Percentiles rank a stretch among this genome's conserved stretches.
Evolutionary conservation across 2,113 vertebrate species (phyloP).

Genomic region (Ancistrus triradiatus): DNA sequence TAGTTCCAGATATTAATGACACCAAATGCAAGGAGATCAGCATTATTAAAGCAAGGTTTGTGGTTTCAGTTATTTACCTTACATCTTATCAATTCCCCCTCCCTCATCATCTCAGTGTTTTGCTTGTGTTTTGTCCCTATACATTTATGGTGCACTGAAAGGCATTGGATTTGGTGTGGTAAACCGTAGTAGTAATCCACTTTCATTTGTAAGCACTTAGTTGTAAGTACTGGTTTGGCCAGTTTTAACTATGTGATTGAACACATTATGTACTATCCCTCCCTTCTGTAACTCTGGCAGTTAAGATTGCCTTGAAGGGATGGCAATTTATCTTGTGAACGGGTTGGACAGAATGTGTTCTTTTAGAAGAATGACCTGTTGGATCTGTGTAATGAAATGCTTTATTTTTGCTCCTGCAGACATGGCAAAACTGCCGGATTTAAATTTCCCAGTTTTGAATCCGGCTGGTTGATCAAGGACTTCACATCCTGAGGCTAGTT

Average conservation of each 20-base stretch:
- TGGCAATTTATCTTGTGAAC: constrained; percentile 13
- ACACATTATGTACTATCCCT: constrained; percentile 27
- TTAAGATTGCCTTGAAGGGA: constrained; percentile 20
- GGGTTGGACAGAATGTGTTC: constrained; percentile 15
- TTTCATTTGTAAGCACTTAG: background rate
- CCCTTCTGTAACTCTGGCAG: constrained; percentile 25
- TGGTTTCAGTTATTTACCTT: constrained; percentile 56
- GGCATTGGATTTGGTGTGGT: constrained; percentile 28
- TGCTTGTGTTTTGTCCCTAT: constrained; percentile 46
- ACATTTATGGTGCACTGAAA: constrained; percentile 34
- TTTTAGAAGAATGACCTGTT: constrained; percentile 10
- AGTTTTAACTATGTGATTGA: constrained; percentile 22
- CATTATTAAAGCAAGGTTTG: constrained; percentile 57
- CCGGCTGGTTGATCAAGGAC: constrained; percentile 33
- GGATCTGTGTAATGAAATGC: background rate
- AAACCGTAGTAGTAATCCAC: constrained; percentile 14
- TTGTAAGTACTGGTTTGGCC: constrained; percentile 26
- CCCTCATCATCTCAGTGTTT: constrained; percentile 53
- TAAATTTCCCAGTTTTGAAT: constrained; percentile 46
- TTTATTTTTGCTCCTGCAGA: constrained; percentile 46
- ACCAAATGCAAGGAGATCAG: constrained; percentile 57
- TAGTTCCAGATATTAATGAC: constrained; percentile 56
- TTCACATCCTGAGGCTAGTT: constrained; percentile 2
- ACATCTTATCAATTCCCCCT: constrained; percentile 54
- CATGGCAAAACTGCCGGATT: constrained; percentile 42